Conservation (phyloP, 2,888 invertebrate species). For the Mimas tiliae region DNA sequence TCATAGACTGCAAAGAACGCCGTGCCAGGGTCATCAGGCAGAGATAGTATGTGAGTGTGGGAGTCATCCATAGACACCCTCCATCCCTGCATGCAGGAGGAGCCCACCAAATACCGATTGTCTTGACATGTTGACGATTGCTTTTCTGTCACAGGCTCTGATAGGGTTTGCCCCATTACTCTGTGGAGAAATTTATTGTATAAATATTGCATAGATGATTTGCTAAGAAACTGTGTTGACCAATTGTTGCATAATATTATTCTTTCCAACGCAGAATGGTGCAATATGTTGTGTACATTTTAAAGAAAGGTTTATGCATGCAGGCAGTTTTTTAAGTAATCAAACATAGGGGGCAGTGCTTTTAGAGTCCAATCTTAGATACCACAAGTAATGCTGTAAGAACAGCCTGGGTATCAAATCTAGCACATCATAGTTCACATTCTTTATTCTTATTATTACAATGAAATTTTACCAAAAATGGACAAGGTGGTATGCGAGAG, state of each 20-base stretch:
- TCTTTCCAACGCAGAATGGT: neutral
- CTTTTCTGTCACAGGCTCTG: constrained; percentile 97
- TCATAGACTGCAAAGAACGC: constrained; percentile 99
- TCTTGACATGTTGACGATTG: constrained; percentile 93
- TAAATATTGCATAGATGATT: neutral
- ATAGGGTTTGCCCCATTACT: constrained; percentile 98
- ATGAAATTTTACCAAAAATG: no score
- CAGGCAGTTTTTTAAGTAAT: no score
- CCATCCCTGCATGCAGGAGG: constrained; percentile 99
- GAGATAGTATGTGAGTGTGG: constrained; percentile 96
- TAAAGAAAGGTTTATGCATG: no score
- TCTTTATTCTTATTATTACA: no score
- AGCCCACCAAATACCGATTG: constrained; percentile 90
- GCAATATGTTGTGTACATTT: no score
- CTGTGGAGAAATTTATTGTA: constrained; percentile 45
- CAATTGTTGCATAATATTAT: neutral
- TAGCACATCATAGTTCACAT: no score
- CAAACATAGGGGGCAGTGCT: no score
- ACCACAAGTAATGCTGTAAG: no score
- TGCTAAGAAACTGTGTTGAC: neutral
- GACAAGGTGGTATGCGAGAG: no score
- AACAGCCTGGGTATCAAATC: no score
- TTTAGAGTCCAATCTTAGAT: no score
- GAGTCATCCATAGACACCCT: constrained; percentile 99
- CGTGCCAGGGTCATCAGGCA: constrained; percentile 96